Conservation (phyloP, 2,888 invertebrate species). For the Cosmopolites sordidus region DNA sequence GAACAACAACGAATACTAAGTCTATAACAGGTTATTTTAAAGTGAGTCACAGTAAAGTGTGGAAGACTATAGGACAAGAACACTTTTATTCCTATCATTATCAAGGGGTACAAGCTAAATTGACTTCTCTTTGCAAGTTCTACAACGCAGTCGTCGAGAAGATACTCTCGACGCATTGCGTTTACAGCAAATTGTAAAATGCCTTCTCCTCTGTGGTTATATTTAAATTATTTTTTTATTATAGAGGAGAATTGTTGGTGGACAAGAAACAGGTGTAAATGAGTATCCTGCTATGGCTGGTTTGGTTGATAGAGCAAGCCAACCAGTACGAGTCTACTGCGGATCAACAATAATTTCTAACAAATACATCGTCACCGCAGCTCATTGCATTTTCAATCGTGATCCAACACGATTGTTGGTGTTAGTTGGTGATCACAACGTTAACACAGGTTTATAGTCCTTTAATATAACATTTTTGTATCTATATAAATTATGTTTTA, state of each 20-base stretch:
- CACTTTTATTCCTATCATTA: too few species aligned
- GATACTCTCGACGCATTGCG: too few species aligned
- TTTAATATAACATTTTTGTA: neutral
- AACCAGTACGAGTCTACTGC: constrained; percentile 45
- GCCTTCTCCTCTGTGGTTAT: too few species aligned
- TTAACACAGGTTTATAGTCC: constrained; percentile 34
- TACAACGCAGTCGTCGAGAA: too few species aligned
- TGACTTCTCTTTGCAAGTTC: too few species aligned
- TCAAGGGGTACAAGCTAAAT: too few species aligned
- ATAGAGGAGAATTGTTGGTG: constrained; percentile 49
- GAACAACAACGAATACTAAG: too few species aligned
- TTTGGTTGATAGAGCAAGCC: constrained; percentile 42
- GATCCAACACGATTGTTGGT: constrained; percentile 37
- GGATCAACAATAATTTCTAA: constrained; percentile 54
- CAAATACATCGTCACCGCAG: constrained; percentile 53
- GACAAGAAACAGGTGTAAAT: constrained; percentile 51
- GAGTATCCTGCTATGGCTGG: constrained; percentile 60
- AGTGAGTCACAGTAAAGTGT: too few species aligned
- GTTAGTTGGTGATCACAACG: constrained; percentile 55
- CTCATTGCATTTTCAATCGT: constrained; percentile 51
- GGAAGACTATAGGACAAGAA: too few species aligned
- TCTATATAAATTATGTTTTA: constrained; percentile 37
- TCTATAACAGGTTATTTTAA: too few species aligned
- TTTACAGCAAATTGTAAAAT: too few species aligned
- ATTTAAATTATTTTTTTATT: too few species aligned